These are phyloP conservation scores for Monochamus saltuarius DNA, from an alignment of 1,140 invertebrate genomes.

Conservation along the genomic window DNA sequence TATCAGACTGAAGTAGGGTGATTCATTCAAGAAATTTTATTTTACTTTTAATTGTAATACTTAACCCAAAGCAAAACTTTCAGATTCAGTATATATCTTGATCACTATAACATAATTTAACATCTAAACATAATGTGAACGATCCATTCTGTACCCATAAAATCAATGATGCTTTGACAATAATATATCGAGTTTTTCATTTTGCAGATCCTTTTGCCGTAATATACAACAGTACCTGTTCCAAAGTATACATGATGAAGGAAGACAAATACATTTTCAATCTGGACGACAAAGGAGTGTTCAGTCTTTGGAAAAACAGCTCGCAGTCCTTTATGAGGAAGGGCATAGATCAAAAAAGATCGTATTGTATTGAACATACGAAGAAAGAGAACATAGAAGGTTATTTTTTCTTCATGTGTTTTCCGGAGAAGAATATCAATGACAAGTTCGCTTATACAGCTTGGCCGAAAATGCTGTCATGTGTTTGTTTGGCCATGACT, in stretches of 20 bases:
- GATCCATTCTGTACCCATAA: too few relatives aligned
- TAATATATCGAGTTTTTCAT: too few relatives aligned
- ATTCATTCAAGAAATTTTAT: too few relatives aligned
- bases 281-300: slow-evolving; percentile 21
- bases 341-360: slow-evolving; percentile 7
- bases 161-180: too few relatives aligned
- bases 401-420: slow-evolving; percentile 28
- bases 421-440: not conserved
- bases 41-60: too few relatives aligned
- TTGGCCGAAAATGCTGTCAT: slow-evolving; percentile 44
- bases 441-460: slow-evolving; percentile 31
- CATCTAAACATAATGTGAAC: too few relatives aligned
- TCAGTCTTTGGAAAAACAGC: slow-evolving; percentile 9
- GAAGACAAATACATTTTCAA: slow-evolving; percentile 13
- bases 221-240: slow-evolving; percentile 21
- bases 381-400: slow-evolving; percentile 18
- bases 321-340: slow-evolving; percentile 2
- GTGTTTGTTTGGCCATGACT: slow-evolving; percentile 47
- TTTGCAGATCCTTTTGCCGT: slow-evolving; percentile 27
- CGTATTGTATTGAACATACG: slow-evolving; percentile 36
- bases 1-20: too few relatives aligned
- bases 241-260: slow-evolving; percentile 14
- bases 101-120: too few relatives aligned
- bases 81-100: too few relatives aligned
- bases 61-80: too few relatives aligned